Conservation (phyloP, 1,140 invertebrate genomes). For the Aphelinus atriplicis region DNA sequence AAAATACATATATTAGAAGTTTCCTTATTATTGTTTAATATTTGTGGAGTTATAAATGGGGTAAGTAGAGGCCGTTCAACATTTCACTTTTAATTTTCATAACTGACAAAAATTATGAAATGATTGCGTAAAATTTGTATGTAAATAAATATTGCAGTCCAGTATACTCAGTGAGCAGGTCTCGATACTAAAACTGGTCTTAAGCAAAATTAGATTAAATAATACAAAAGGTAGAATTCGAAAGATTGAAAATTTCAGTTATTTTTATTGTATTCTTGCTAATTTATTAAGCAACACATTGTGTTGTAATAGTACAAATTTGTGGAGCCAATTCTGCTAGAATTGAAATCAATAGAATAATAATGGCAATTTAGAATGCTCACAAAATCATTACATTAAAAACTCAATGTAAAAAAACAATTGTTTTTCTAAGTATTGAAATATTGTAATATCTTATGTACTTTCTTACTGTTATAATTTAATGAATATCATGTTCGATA, state of each 20-base stretch:
- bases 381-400: conserved; percentile 2
- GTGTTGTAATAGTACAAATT: background rate
- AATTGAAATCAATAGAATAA: conserved; percentile 10
- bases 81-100: background rate
- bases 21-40: background rate
- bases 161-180: conserved; percentile 12
- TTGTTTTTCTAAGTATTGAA: background rate
- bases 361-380: conserved; percentile 23
- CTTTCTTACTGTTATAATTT: conserved; percentile 12
- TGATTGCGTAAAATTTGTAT: conserved; percentile 6
- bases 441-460: conserved; percentile 14
- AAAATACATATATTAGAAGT: background rate
- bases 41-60: background rate
- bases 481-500: conserved; percentile 21
- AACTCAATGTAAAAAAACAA: conserved; percentile 6
- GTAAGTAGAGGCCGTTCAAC: conserved; percentile 4
- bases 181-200: conserved; percentile 18
- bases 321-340: background rate
- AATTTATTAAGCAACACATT: conserved; percentile 12
- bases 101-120: background rate
- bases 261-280: conserved; percentile 6
- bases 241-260: background rate
- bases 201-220: conserved; percentile 3
- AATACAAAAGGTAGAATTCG: background rate
- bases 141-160: background rate